Base-by-base conservation (phyloP, 2,797 vertebrate species). In the Staurois parvus region DNA sequence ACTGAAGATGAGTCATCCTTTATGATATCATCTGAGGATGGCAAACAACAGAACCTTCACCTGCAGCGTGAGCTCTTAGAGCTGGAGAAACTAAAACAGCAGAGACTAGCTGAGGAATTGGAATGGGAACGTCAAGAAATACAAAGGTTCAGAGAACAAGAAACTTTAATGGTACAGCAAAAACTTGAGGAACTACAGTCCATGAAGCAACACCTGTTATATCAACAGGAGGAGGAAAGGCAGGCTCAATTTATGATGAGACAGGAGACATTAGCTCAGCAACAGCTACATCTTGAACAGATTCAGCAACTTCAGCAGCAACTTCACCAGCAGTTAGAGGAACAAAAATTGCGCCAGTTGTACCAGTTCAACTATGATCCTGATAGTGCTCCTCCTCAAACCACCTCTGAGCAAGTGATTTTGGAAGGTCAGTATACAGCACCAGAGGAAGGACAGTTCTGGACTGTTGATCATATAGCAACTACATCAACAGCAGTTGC, bases 51-150 rank as follows among this genome's bases (percentile, higher is more conserved):
- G 67, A 96, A 98, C 70, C 96, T 99, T 89, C 96, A 99, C 86
- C 95, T 98, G 92, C 97, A 99, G 81, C 95, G 97, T 73, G 98
- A 99, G 88, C 96, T 99, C 91, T 93, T 99, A 77, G 97, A 99
- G 89, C 92, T 99, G 70, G 98, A 99, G 87, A 99, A 99, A 93
- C 94, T 99, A 80, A 99, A 99, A 89, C 98, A 99, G 84, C 93
- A 99, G 17, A 97, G 98, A 88, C 96, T 99, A 87, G 98, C 98
- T 15, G 99, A 99, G 90, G 98, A 99, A 88, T 89, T 99, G 12
- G 98, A 99, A 89, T 99, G 98, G 97, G 98, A 99, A 88, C 97
- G 99, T 76, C 98, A 98, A 76, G 98, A 99, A 93, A 99, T 99
- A 84, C 98, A 99, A 86, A 97, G 98, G 87, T 99, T 98, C 89